These are phyloP conservation scores for Coracias cyanogaster DNA, from an alignment of 2,797 vertebrate genomes.

Conservation along the genomic window DNA sequence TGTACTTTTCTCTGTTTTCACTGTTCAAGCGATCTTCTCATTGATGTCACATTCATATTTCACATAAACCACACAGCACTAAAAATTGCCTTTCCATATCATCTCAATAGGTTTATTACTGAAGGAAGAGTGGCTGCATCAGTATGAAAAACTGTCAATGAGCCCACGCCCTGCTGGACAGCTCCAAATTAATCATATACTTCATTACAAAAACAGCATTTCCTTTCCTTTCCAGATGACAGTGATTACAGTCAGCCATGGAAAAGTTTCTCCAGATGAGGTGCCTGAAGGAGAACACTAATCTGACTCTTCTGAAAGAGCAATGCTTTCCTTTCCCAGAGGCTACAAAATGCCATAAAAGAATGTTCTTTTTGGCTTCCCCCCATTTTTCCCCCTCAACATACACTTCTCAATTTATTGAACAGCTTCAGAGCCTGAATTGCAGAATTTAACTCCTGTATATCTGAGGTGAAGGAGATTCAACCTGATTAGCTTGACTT, in stretches of 20 bases:
- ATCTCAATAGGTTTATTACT: neutral
- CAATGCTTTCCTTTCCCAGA: conserved; percentile 61
- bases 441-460: conserved; percentile 60
- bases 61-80: neutral
- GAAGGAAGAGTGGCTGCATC: neutral
- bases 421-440: conserved; percentile 53
- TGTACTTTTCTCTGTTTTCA: neutral
- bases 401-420: conserved; percentile 29
- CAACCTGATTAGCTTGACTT: conserved; percentile 63
- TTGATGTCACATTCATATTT: neutral
- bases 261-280: conserved; percentile 72
- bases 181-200: conserved; percentile 58
- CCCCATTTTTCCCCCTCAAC: neutral
- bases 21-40: neutral
- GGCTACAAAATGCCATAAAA: conserved; percentile 40
- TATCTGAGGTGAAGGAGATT: conserved; percentile 56
- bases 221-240: conserved; percentile 59
- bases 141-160: conserved; percentile 17
- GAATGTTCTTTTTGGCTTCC: conserved; percentile 55
- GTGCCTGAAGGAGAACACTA: conserved; percentile 55
- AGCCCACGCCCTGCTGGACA: conserved; percentile 39
- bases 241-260: conserved; percentile 51
- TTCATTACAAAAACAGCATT: conserved; percentile 46
- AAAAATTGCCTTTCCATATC: neutral
- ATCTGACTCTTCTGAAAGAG: conserved; percentile 58